Evolutionary conservation across 2,113 vertebrate species (phyloP), one percentile per base, ranked within the genome.

Genomic region (Crocuta crocuta): DNA sequence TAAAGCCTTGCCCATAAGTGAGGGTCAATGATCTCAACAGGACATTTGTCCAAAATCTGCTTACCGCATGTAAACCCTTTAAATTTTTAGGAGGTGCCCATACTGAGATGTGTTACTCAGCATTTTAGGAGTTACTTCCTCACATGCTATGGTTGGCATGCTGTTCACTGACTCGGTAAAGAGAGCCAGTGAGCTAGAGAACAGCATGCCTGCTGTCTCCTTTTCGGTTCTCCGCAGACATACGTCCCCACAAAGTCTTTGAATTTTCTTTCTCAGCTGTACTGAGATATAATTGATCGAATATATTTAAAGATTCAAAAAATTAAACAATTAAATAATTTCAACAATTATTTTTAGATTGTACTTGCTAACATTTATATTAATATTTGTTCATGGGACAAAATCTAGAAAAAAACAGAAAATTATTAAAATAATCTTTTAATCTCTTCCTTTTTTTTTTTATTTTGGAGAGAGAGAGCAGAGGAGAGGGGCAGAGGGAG

Each of bases 361-460:
- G 5, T 28, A 24, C 63, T 93, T 78, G 63, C 11, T 93, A 78
- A 61, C 33, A 48, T 24, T 66, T 91, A 53, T 73, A n/a, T 74
- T 48, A 86, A 76, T 58, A 82, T 33, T 63, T 90, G 19, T 33
- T 70, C 50, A 79, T 84, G 33, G 15, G 15, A 84, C 13, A 89
- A 78, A 70, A 61, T 78, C 63, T 78, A 50, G 55, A 8, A 48
- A 82, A 86, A 78, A 21, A 9, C 3, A 82, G 16, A 65, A 93
- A 88, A 66, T 48, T 76, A 48, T 88, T 92, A 10, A 88, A 92
- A 71, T 53, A 88, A 92, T 74, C 73, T 65, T 91, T 79, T 33
- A 50, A 73, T 89, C 65, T 71, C 43, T 89, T 53, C 63, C 43
- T 61, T 3, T 61, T 19, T 58, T 55, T 9, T 61, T 9, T 58